Evolutionary conservation across 2,888 invertebrate species (phyloP).

Genomic region (Congeria kusceri): DNA sequence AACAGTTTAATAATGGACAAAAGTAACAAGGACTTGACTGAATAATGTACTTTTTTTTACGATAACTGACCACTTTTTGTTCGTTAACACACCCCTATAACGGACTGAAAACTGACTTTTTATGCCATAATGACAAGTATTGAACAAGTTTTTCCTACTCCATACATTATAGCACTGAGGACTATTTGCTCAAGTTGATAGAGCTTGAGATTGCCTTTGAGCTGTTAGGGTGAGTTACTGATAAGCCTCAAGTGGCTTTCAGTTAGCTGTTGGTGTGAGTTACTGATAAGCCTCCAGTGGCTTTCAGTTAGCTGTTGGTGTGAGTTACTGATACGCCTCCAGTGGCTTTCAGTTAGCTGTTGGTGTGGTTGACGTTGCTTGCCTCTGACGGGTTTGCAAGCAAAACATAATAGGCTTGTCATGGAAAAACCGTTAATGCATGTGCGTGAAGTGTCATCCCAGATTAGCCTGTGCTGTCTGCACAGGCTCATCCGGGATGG

Average conservation of each 20-base stretch:
- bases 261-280: slow-evolving; percentile 56
- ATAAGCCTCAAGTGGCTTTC: slow-evolving; percentile 23
- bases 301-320: slow-evolving; percentile 47
- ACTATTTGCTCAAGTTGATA: slow-evolving; percentile 47
- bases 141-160: not conserved
- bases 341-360: slow-evolving; percentile 35
- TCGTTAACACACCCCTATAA: too few relatives aligned
- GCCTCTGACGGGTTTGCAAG: not conserved
- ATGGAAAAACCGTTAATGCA: too few relatives aligned
- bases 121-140: too few relatives aligned
- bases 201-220: slow-evolving; percentile 47
- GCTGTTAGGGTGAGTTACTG: slow-evolving; percentile 54
- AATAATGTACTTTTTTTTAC: too few relatives aligned
- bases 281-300: slow-evolving; percentile 13
- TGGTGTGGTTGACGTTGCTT: slow-evolving; percentile 39
- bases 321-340: slow-evolving; percentile 30
- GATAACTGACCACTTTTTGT: too few relatives aligned
- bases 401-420: too few relatives aligned
- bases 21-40: too few relatives aligned
- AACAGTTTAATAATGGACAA: too few relatives aligned
- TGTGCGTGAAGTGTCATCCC: too few relatives aligned
- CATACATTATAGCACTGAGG: slow-evolving; percentile 33
- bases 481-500: too few relatives aligned
- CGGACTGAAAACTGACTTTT: too few relatives aligned
- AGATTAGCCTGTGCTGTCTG: too few relatives aligned